Evolutionary conservation across 2,888 invertebrate species (phyloP), one percentile per base, ranked within the genome.

Genomic region (Ochropacha duplaris): DNA sequence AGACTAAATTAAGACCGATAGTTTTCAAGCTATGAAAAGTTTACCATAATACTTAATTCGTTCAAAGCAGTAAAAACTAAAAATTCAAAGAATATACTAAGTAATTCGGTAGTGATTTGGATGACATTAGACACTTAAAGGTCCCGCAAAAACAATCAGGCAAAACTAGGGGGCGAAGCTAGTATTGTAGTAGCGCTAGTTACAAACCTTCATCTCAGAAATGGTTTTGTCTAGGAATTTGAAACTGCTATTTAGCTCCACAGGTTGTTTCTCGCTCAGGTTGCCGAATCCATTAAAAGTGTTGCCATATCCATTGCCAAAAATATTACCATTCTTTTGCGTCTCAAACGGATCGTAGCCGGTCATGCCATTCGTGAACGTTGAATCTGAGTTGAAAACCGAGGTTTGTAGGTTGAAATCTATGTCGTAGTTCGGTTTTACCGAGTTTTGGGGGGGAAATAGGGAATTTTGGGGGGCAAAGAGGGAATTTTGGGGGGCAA

Each of bases 331-430:
- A 34, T 78, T 71, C 74, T 96, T 96, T 50, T 96, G 96, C 93
- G 97, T 97, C 69, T 97, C 97, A 80, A 97, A 98, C 0, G 97
- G 97, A 87, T 98, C 97, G 68, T 94, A 94, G 0, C 92, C 90
- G 22, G 85, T 87, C 55, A 93, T 69, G 0, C 90, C 92, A 61
- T 92, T 91, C 1, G 90, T 89, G 69, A 90, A 89, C 0, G 90
- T 83, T 1, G 83, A 82, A 54, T 75, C 81, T 14, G 82, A 78
- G 70, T 88, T 91, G 60, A 92, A 92, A 12, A 93, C 92, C 39
- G 93, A 91, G 4, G 89, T 90, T 70, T 86, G 87, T 0, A 92
- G 78, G 60, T 87, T 92, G 60, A 92, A 92, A 63, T 93, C 93
- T 60, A 92, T 87, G 61, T 93, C 91, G 68, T 93, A 93, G 69